These are phyloP conservation scores for Anastatus disparis DNA, from an alignment of 1,140 invertebrate species.

Conservation along the genomic window DNA sequence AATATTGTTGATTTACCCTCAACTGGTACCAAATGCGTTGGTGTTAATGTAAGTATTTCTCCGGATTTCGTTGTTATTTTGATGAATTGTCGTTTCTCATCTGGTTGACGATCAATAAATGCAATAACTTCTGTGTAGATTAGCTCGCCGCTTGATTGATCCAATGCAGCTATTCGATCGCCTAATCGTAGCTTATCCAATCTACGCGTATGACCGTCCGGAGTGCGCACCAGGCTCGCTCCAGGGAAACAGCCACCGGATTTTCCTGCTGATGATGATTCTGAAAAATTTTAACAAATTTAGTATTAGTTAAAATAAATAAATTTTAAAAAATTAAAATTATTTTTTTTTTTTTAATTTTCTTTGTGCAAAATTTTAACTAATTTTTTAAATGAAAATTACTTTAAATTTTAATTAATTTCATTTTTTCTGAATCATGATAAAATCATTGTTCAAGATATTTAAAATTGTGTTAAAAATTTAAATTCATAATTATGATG, in stretches of 20 bases:
- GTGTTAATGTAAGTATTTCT: constrained; percentile 80
- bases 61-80: constrained; percentile 77
- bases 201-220: constrained; percentile 63
- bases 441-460: no score
- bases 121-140: constrained; percentile 88
- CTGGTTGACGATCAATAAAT: constrained; percentile 85
- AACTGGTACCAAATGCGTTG: constrained; percentile 81
- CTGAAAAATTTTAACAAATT: constrained; percentile 73
- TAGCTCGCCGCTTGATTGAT: constrained; percentile 71
- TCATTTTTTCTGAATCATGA: no score
- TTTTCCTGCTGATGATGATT: constrained; percentile 87
- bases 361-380: no score
- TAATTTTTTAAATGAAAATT: no score
- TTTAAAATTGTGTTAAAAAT: no score
- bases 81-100: constrained; percentile 77
- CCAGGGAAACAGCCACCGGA: constrained; percentile 84
- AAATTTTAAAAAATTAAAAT: constrained; percentile 31
- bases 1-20: constrained; percentile 66
- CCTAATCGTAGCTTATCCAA: constrained; percentile 79
- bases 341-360: no score
- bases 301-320: no score
- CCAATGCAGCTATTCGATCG: constrained; percentile 83
- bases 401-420: no score
- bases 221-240: constrained; percentile 71
- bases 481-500: no score